Evolutionary conservation across 2,113 vertebrate species (phyloP).

Genomic region (Phalacrocorax carbo): DNA sequence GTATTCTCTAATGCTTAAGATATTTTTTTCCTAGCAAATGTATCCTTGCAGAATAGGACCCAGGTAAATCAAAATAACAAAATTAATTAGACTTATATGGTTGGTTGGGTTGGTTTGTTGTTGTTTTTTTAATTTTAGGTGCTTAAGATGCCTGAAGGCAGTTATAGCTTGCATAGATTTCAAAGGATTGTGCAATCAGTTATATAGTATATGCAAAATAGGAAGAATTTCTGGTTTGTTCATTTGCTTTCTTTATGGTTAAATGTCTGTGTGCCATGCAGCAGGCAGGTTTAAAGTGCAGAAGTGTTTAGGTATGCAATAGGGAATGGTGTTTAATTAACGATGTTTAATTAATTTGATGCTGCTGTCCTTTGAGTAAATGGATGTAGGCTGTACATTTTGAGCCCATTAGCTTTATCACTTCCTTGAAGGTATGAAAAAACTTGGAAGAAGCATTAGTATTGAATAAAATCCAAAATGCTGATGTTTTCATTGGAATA

Average conservation of each 20-base stretch:
- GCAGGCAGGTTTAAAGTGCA: background rate
- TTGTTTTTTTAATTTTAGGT: background rate
- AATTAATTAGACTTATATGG: background rate
- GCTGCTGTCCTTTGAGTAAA: background rate
- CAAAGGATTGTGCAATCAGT: background rate
- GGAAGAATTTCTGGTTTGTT: constrained; percentile 42
- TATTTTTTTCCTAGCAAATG: background rate
- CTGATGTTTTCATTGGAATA: background rate
- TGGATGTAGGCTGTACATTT: background rate
- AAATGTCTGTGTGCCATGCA: background rate
- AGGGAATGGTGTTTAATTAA: background rate
- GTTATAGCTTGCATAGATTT: constrained; percentile 15
- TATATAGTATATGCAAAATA: constrained; percentile 16
- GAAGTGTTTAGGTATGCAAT: background rate
- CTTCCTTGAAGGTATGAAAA: constrained; percentile 40
- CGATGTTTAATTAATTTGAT: constrained; percentile 31
- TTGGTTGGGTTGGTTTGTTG: background rate
- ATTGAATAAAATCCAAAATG: background rate
- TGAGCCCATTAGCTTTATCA: background rate
- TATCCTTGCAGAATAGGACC: background rate
- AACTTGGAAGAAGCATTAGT: background rate
- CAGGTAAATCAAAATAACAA: background rate
- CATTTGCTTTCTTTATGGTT: background rate
- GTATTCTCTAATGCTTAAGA: background rate
- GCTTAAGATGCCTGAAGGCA: background rate